Evolutionary conservation across 1,140 invertebrate species (phyloP).

Genomic region (Zaprionus capensis): DNA sequence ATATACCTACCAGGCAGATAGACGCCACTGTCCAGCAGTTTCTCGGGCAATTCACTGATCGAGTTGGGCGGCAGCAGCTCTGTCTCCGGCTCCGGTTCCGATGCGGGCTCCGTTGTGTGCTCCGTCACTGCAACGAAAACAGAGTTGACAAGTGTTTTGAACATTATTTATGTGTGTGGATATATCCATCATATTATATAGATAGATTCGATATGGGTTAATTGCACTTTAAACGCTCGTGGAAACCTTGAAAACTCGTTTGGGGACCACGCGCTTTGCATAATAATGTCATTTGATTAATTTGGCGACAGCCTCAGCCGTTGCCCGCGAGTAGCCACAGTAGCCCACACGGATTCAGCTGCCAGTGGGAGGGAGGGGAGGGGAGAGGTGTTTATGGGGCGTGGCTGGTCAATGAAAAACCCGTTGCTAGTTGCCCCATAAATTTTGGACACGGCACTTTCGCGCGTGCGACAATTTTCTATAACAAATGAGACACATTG

Average conservation of each 20-base stretch:
- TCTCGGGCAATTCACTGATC: constrained; percentile 86
- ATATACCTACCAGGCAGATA: constrained; percentile 86
- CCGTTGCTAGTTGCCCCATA: constrained; percentile 58
- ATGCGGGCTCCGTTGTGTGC: constrained; percentile 22
- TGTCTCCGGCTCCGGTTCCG: constrained; percentile 12
- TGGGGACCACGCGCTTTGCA: constrained; percentile 62
- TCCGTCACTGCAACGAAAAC: constrained; percentile 23
- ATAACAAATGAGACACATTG: constrained; percentile 75
- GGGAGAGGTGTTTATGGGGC: constrained; percentile 29
- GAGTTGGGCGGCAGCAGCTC: constrained; percentile 84
- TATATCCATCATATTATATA: constrained; percentile 7
- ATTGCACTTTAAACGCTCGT: constrained; percentile 75
- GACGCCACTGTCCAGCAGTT: constrained; percentile 86
- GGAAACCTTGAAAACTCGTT: constrained; percentile 77
- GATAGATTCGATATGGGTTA: constrained; percentile 63
- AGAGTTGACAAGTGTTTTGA: constrained; percentile 34
- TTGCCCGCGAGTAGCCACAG: constrained; percentile 6
- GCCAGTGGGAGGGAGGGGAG: neutral
- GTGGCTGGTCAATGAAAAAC: constrained; percentile 49
- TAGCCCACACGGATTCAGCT: constrained; percentile 27
- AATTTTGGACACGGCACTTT: constrained; percentile 65
- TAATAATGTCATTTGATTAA: constrained; percentile 80
- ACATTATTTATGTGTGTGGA: constrained; percentile 25
- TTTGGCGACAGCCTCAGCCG: constrained; percentile 54
- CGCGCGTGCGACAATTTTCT: constrained; percentile 74